Conservation (phyloP, 2,888 invertebrate genomes). For the Callyntrura guangdongensis region DNA sequence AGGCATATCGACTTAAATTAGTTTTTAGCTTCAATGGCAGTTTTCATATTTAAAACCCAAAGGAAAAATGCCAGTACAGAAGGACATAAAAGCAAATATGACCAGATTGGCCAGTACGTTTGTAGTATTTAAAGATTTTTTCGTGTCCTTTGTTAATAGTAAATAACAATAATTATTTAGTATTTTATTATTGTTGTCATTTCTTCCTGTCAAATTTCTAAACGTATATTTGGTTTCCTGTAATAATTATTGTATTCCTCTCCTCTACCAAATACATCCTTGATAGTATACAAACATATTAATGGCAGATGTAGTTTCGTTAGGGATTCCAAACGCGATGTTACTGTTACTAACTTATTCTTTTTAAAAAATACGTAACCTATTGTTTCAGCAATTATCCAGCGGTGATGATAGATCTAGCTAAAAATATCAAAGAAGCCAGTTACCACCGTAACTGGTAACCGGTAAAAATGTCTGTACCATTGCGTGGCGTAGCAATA, state of each 20-base stretch:
- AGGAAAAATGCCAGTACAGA: neutral
- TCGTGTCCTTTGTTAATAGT: neutral
- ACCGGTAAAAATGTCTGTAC: conserved; percentile 19
- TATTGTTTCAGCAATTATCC: conserved; percentile 20
- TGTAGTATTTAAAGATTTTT: neutral
- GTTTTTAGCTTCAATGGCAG: conserved; percentile 1
- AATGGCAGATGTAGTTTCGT: conserved; percentile 8
- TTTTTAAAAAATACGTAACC: neutral
- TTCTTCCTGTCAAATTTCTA: neutral
- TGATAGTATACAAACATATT: neutral
- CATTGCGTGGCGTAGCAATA: conserved; percentile 43
- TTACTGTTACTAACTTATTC: conserved; percentile 6
- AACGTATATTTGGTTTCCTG: neutral
- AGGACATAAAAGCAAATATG: neutral
- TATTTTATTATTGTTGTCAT: conserved; percentile 40
- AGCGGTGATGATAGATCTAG: conserved; percentile 2
- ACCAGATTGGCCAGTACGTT: neutral
- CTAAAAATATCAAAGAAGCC: conserved; percentile 38
- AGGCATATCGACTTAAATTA: conserved; percentile 3
- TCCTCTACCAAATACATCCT: neutral
- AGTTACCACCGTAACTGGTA: conserved; percentile 35
- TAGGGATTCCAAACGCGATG: neutral
- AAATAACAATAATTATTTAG: neutral
- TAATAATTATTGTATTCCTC: conserved; percentile 6
- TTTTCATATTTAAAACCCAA: neutral